Conservation (phyloP, 2,113 vertebrate genomes). For the Nothocercus nigrocapillus region DNA sequence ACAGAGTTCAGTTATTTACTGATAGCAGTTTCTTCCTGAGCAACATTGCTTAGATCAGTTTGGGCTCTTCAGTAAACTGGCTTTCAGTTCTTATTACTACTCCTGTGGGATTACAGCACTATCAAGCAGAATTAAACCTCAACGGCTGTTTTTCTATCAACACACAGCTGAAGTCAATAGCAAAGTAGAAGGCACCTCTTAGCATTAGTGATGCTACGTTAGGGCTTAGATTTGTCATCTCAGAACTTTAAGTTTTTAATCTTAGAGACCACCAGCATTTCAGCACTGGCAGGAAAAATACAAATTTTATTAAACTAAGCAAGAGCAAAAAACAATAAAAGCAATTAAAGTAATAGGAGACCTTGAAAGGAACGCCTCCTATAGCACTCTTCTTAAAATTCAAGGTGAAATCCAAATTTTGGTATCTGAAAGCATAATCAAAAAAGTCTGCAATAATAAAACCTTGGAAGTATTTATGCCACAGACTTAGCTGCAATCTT, state of each 20-base stretch:
- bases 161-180: not conserved
- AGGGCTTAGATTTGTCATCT: not conserved
- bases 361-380: not conserved
- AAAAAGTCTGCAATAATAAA: not conserved
- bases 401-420: not conserved
- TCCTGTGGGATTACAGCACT: conserved; percentile 3
- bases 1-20: not conserved
- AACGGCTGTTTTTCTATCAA: not conserved
- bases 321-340: not conserved
- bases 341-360: not conserved
- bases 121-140: conserved; percentile 40
- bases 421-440: not conserved
- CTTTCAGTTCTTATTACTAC: conserved; percentile 28
- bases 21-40: conserved; percentile 35
- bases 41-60: conserved; percentile 30
- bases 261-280: not conserved
- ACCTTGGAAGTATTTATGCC: not conserved
- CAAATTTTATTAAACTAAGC: not conserved
- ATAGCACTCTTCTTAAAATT: not conserved
- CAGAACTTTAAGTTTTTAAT: not conserved
- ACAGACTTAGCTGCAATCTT: not conserved
- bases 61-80: conserved; percentile 53
- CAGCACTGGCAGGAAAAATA: not conserved
- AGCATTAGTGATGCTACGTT: not conserved
- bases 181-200: not conserved